Percentiles rank a stretch among this genome's conserved stretches.
These are phyloP conservation scores for Acleris literana DNA, from an alignment of 2,888 invertebrate species.

Conservation along the genomic window DNA sequence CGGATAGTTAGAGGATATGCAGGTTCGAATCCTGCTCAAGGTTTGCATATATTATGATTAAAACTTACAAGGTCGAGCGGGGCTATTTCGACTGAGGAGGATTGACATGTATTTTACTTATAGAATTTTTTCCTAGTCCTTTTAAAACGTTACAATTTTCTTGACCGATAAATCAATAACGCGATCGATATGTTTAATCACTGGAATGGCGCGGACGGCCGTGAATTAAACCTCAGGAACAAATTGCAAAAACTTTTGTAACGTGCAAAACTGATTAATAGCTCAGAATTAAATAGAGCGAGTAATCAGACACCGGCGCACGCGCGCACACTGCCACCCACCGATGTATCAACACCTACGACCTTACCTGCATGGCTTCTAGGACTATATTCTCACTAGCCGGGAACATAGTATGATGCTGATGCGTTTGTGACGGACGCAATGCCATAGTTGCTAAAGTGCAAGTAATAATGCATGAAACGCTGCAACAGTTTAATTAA, in stretches of 20 bases:
- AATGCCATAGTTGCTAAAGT: conserved; percentile 62
- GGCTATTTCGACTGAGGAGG: no score
- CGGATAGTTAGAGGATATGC: no score
- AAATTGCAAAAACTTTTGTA: conserved; percentile 50
- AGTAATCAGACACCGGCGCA: conserved; percentile 60
- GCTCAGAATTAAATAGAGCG: conserved; percentile 70
- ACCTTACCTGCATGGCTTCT: conserved; percentile 36
- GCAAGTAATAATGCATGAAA: conserved; percentile 53
- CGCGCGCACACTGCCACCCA: conserved; percentile 38
- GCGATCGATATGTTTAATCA: conserved; percentile 7
- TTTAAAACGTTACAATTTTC: no score
- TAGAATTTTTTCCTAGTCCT: no score
- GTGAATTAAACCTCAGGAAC: conserved; percentile 13
- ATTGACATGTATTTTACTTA: no score
- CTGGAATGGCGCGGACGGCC: not conserved
- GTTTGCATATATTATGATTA: no score
- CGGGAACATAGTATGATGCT: conserved; percentile 37
- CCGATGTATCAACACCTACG: conserved; percentile 36
- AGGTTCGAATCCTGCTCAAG: no score
- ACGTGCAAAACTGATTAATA: conserved; percentile 64
- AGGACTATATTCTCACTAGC: conserved; percentile 35
- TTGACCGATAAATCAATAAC: no score
- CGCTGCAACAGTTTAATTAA: conserved; percentile 50
- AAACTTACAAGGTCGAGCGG: no score
- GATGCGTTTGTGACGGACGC: conserved; percentile 51